Evolutionary conservation across 2,888 invertebrate genomes (phyloP).

Genomic region (Trissolcus japonicus): DNA sequence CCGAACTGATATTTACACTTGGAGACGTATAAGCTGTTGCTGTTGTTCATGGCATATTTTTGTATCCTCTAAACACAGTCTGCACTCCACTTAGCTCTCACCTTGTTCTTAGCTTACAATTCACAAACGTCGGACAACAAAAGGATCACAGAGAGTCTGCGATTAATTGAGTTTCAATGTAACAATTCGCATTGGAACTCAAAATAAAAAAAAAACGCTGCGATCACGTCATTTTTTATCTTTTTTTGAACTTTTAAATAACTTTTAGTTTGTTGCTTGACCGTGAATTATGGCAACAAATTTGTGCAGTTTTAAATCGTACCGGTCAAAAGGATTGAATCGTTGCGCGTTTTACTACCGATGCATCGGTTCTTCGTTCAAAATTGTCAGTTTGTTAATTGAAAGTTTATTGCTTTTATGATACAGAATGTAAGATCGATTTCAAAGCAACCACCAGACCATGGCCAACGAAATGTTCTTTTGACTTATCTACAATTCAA

Average conservation of each 20-base stretch:
- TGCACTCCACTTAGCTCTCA: constrained; percentile 76
- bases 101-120: constrained; percentile 73
- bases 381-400: constrained; percentile 29
- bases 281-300: constrained; percentile 33
- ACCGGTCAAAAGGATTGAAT: constrained; percentile 27
- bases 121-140: constrained; percentile 56
- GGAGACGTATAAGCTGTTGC: constrained; percentile 63
- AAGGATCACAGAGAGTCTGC: constrained; percentile 70
- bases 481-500: constrained; percentile 25
- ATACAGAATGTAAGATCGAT: background rate
- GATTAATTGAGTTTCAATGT: constrained; percentile 67
- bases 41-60: constrained; percentile 56
- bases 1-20: constrained; percentile 27
- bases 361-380: constrained; percentile 49
- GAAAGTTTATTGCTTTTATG: constrained; percentile 36
- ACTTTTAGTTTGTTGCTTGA: constrained; percentile 31
- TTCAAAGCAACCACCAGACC: constrained; percentile 48
- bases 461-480: constrained; percentile 14
- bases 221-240: constrained; percentile 30
- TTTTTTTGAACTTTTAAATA: constrained; percentile 17
- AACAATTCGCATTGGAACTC: constrained; percentile 46
- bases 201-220: constrained; percentile 10
- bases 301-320: constrained; percentile 46
- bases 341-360: constrained; percentile 38
- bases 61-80: constrained; percentile 77